Evolutionary conservation across 1,140 invertebrate genomes (phyloP), one percentile per base, ranked within the genome.

Genomic region (Tetramorium simillimum): DNA sequence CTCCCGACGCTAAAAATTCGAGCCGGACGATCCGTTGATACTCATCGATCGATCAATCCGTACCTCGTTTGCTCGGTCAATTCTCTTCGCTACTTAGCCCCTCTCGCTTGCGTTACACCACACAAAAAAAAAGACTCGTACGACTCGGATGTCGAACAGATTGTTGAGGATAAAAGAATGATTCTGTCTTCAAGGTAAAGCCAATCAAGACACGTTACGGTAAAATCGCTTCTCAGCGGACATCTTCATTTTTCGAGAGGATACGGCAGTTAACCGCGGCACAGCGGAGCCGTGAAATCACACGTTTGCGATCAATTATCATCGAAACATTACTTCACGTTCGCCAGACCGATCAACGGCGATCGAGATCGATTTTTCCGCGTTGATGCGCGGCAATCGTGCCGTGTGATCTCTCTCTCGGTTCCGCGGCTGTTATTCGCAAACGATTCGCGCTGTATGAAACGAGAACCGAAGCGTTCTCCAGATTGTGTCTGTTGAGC

Each of bases 1-100:
- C 62, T 63, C 37, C 33, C 85, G 49, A 73, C 40, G 49, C 1
- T 24, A 84, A 81, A 80, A 82, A 82, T 82, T 56, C 3, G 6
- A 56, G 9, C 33, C 63, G 9, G 46, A 81, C 28, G 28, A 69
- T 80, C 12, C 7, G 3, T 40, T 14, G 33, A 78, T 37, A 77
- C 2, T 16, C 33, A 33, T 33, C 56, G 24, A 77, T 46, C 40
- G 37, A 62, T 40, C 28, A 0, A 9, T 28, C 1, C 1, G 33
- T 40, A 21, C 14, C 18, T 24, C n/a, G 10, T 43, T 53, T 21
- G 16, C 16, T 12, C 21, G 53, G 62, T 46, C 18, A 33, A 73
- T 14, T 16, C 12, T 28, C 37, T 77, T 9, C 14, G 28, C 46
- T 28, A 65, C 9, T 80, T 49, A 6, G 7, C 12, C 6, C 18